A percentile compares a stretch with the other conserved stretches of the same genome.
phyloP scores from a whole-genome alignment of 1,140 invertebrate species.

The Euglossa dilemma region DNA sequence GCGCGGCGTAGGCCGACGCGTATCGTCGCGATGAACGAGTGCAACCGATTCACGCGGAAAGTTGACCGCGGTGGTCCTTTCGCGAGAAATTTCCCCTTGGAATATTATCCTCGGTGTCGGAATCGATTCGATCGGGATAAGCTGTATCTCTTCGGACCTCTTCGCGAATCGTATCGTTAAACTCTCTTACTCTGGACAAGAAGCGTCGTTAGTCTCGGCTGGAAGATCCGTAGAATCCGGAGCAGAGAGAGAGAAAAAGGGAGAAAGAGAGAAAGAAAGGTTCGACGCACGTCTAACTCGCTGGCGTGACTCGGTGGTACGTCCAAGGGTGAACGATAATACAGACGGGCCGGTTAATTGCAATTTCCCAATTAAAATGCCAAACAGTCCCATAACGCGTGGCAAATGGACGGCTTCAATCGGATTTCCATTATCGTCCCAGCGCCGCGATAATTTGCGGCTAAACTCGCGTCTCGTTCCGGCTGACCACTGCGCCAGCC shows the following conservation, averaged over 20 bases:
- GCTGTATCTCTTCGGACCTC: not conserved
- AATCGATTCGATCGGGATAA: constrained; percentile 14
- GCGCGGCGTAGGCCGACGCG: not conserved
- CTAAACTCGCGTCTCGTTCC: constrained; percentile 67
- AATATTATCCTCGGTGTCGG: constrained; percentile 8
- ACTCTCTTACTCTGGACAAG: not conserved
- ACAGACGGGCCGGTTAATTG: constrained; percentile 70
- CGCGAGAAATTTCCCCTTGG: constrained; percentile 21
- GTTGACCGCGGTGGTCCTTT: not conserved
- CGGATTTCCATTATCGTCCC: constrained; percentile 76
- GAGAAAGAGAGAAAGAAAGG: not conserved
- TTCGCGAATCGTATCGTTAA: not conserved
- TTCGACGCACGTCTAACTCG: not conserved
- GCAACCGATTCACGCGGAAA: not conserved
- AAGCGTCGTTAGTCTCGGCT: not conserved
- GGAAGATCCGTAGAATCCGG: not conserved
- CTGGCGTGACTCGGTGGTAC: not conserved
- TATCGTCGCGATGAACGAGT: not conserved
- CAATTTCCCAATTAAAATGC: constrained; percentile 76
- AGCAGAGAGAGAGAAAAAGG: not conserved
- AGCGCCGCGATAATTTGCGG: constrained; percentile 75
- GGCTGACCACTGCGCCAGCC: constrained; percentile 23
- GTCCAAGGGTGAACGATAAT: constrained; percentile 55
- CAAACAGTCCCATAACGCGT: constrained; percentile 69
- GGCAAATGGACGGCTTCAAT: constrained; percentile 74